A percentile compares a stretch with the other conserved stretches of the same genome.
phyloP scores from a whole-genome alignment of 1,140 invertebrate species.

The Acromyrmex echinatior region DNA sequence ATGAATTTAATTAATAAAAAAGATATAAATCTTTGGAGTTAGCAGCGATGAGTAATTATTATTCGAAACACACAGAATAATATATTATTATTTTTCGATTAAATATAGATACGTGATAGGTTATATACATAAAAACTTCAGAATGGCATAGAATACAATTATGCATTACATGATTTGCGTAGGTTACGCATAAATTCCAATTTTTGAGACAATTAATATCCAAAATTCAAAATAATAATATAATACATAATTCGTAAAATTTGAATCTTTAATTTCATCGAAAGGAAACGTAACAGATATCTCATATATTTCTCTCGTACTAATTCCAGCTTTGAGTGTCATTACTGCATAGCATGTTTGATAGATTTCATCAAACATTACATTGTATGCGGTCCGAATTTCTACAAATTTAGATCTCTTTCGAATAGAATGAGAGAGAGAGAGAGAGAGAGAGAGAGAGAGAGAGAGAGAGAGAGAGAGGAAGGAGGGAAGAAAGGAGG shows the following conservation, averaged over 20 bases:
- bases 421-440: background rate
- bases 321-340: conserved; percentile 9
- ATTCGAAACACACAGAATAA: background rate
- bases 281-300: background rate
- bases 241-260: background rate
- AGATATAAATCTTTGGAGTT: background rate
- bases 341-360: background rate
- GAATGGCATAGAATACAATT: background rate
- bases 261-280: background rate
- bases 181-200: background rate
- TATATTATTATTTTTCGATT: too few relatives aligned
- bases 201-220: conserved; percentile 6
- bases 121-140: background rate
- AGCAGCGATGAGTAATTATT: background rate
- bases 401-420: conserved; percentile 29
- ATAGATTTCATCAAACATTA: conserved; percentile 45
- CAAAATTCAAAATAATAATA: conserved; percentile 15
- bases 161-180: background rate
- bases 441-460: background rate
- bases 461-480: background rate
- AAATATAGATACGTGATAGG: background rate
- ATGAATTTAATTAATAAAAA: background rate
- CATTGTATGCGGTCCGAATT: background rate
- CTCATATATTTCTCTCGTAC: conserved; percentile 14
- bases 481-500: background rate